phyloP scores from a whole-genome alignment of 2,888 invertebrate genomes.

The Liopterus haemorrhoidalis region DNA sequence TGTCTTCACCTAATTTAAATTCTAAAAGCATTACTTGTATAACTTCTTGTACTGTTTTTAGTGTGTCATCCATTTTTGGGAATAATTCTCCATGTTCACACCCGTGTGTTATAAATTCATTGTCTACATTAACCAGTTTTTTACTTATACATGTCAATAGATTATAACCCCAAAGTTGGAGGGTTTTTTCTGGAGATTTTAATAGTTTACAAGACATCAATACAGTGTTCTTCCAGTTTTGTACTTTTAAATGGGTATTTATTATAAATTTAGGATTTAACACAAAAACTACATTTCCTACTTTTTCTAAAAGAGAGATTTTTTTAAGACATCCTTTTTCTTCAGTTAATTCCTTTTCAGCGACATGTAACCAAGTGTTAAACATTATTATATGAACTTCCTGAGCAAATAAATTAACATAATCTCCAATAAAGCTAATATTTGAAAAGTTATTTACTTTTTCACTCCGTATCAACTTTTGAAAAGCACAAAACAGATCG shows the following conservation, averaged over 20 bases:
- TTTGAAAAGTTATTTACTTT: constrained; percentile 34
- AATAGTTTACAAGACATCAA: constrained; percentile 43
- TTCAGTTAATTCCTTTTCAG: constrained; percentile 25
- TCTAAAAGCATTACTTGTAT: constrained; percentile 51
- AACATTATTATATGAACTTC: constrained; percentile 53
- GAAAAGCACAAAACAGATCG: constrained; percentile 49
- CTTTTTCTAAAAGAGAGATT: constrained; percentile 15
- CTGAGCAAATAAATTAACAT: constrained; percentile 69
- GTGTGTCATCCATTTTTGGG: constrained; percentile 13
- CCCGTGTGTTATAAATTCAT: too few relatives aligned
- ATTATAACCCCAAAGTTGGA: constrained; percentile 49
- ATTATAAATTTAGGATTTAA: constrained; percentile 18
- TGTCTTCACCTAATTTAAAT: constrained; percentile 54
- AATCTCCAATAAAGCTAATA: constrained; percentile 57
- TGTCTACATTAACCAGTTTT: too few relatives aligned
- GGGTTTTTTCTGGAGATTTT: constrained; percentile 41
- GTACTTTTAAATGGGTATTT: constrained; percentile 25
- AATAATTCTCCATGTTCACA: too few relatives aligned
- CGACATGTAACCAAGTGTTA: constrained; percentile 49
- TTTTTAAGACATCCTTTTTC: constrained; percentile 1
- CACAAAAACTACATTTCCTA: constrained; percentile 9
- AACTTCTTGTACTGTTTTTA: constrained; percentile 43
- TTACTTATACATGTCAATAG: too few relatives aligned
- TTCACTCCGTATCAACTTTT: constrained; percentile 44
- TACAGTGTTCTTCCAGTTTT: constrained; percentile 43